Base-by-base conservation (phyloP, 1,140 invertebrate species). In the Reticulitermes speratus region DNA sequence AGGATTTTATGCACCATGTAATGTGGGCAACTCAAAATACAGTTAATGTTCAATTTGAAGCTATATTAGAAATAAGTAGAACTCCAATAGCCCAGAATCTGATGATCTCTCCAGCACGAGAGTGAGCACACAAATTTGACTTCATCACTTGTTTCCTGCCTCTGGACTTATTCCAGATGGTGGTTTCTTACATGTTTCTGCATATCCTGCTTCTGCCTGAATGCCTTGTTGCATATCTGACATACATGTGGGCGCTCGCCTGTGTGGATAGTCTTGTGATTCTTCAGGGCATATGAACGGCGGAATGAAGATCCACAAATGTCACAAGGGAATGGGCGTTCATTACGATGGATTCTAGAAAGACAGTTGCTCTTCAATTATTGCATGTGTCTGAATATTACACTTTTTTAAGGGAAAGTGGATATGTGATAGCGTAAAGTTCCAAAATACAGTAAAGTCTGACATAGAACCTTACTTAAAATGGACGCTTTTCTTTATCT, bases 171-270 rank as follows among this genome's bases (percentile, higher is more conserved):
- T 65, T 65, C n/a, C 32, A 9, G 30, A 65, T 92, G 95, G 12
- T 93, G 92, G 88, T 93, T 94, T 45, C 30, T 65, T 48, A 84
- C n/a, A 81, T 87, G 86, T 69, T 84, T 87, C 44, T 52, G 32
- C 8, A 96, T 89, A 32, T 95, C 94, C 86, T 94, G 93, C 55
- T 91, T 91, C 65, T 92, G 91, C 6, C 92, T 90, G 88, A 95
- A 95, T 7, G 90, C 87, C 86, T 93, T 93, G 6, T 91, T 91
- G 44, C 96, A 96, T 16, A 92, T 89, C 9, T 91, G 90, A 89
- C 95, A 96, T 9, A 90, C 90, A 90, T 94, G 94, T 5, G 95
- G 94, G 86, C 94, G 92, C 86, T 95, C 94, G 8, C 93, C 93
- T 0, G 94, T 94, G 89, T 96, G 95, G 85, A 92, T 92, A 0